phyloP scores from a whole-genome alignment of 1,140 invertebrate species.

The Himalopsyche phryganea region DNA sequence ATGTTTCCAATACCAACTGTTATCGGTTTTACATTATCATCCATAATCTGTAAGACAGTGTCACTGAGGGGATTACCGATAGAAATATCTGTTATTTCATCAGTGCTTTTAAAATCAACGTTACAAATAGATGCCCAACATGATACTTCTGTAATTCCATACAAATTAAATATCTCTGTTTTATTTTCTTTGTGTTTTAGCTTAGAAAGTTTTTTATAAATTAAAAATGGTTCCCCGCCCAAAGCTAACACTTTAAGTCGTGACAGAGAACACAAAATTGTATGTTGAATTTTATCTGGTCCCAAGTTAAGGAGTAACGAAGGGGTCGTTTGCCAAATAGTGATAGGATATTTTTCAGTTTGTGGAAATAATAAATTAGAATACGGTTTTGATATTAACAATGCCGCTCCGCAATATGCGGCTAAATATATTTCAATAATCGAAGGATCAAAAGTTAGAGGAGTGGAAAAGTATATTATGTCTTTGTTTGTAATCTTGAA shows the following conservation, averaged over 20 bases:
- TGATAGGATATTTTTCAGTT: slow-evolving; percentile 48
- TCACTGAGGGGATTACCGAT: slow-evolving; percentile 61
- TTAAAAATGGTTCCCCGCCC: slow-evolving; percentile 61
- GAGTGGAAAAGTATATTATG: slow-evolving; percentile 68
- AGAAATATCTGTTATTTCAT: slow-evolving; percentile 41
- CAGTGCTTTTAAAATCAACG: slow-evolving; percentile 45
- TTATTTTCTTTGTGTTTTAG: slow-evolving; percentile 51
- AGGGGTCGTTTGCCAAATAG: slow-evolving; percentile 74
- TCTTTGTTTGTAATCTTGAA: slow-evolving; percentile 55
- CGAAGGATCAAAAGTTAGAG: slow-evolving; percentile 79
- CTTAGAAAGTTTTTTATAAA: slow-evolving; percentile 43
- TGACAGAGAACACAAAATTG: slow-evolving; percentile 54
- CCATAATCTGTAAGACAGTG: slow-evolving; percentile 57
- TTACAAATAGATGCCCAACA: slow-evolving; percentile 72
- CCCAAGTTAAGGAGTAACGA: slow-evolving; percentile 64
- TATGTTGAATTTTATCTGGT: slow-evolving; percentile 51
- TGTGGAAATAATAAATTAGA: slow-evolving; percentile 39
- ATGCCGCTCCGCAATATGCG: slow-evolving; percentile 58
- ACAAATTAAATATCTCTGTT: slow-evolving; percentile 69
- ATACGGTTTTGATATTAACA: slow-evolving; percentile 55
- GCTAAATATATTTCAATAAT: slow-evolving; percentile 73
- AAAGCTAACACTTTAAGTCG: slow-evolving; percentile 57
- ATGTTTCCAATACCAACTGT: slow-evolving; percentile 54
- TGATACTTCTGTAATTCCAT: slow-evolving; percentile 82
- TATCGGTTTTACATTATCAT: slow-evolving; percentile 37